Conservation (phyloP, 2,113 vertebrate genomes). For the Aepyceros melampus region DNA sequence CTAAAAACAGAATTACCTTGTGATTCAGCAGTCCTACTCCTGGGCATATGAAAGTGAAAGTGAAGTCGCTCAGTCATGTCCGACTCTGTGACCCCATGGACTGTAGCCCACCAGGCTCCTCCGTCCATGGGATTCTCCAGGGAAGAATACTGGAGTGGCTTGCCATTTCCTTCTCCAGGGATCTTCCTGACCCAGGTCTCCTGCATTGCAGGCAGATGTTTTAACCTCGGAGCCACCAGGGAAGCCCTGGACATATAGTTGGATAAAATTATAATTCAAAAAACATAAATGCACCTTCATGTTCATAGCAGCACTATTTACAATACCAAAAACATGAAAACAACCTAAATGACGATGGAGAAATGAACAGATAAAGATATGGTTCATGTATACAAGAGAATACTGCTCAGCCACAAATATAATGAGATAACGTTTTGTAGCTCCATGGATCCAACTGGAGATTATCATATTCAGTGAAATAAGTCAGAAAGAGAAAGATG, state of each 20-base stretch:
- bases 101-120: no score
- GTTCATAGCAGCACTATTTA: not conserved
- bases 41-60: not conserved
- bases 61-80: no score
- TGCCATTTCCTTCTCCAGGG: no score
- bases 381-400: not conserved
- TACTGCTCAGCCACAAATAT: not conserved
- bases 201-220: no score
- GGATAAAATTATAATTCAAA: not conserved
- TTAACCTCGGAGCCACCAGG: no score
- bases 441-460: not conserved
- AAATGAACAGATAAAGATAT: not conserved
- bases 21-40: not conserved
- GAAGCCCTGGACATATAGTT: not conserved
- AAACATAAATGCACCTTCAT: not conserved
- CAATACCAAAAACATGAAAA: not conserved
- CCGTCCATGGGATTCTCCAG: no score
- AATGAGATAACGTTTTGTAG: not conserved
- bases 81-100: no score
- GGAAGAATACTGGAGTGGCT: no score
- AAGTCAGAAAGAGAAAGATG: not conserved
- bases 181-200: no score
- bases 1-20: not conserved
- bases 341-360: not conserved
- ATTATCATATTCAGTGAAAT: not conserved